These are phyloP conservation scores for Misgurnus mizolepis DNA, from an alignment of 2,113 vertebrate species.

Conservation along the genomic window DNA sequence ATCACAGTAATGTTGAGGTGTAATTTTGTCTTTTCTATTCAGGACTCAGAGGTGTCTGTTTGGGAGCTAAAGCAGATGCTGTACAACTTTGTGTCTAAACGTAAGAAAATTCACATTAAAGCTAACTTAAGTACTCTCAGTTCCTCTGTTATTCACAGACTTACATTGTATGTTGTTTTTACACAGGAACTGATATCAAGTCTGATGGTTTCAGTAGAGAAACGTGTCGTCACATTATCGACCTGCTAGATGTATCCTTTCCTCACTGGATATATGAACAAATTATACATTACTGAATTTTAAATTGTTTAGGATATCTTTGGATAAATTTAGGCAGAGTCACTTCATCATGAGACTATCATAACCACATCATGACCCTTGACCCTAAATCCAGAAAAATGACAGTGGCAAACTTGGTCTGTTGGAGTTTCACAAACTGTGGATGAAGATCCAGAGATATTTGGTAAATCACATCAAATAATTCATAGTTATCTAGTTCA, in stretches of 20 bases:
- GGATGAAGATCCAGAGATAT: conserved; percentile 65
- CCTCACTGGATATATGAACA: not conserved
- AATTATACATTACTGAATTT: not conserved
- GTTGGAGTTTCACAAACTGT: conserved; percentile 67
- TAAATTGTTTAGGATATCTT: too few species aligned
- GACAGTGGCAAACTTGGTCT: conserved; percentile 64
- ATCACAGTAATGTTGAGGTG: not conserved
- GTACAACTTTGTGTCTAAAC: conserved; percentile 71
- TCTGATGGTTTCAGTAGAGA: conserved; percentile 73
- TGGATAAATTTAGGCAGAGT: too few species aligned
- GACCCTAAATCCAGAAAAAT: conserved; percentile 46
- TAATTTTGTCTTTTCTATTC: conserved; percentile 60
- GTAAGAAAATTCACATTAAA: conserved; percentile 60
- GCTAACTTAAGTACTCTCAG: not conserved
- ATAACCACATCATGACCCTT: conserved; percentile 16
- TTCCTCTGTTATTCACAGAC: not conserved
- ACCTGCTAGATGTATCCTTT: conserved; percentile 90
- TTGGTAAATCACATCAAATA: too few species aligned
- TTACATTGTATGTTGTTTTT: conserved; percentile 53
- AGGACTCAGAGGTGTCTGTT: too few species aligned
- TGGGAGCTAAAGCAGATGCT: conserved; percentile 73
- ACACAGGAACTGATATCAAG: too few species aligned
- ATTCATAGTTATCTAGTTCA: too few species aligned
- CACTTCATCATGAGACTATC: too few species aligned
- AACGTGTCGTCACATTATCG: conserved; percentile 88